phyloP scores from a whole-genome alignment of 2,113 vertebrate species.

The Microcebus murinus region DNA sequence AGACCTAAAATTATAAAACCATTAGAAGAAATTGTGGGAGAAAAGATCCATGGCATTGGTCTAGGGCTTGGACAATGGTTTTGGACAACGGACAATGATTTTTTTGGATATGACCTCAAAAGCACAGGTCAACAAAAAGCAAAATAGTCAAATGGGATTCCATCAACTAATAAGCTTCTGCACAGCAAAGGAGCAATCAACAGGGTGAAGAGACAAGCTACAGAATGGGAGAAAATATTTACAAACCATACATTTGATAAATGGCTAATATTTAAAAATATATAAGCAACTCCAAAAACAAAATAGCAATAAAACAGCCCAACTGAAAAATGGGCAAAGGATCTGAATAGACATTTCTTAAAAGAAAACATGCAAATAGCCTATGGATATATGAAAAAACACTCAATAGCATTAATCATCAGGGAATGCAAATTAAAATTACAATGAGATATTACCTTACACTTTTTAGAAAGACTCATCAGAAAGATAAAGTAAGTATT shows the following conservation, averaged over 20 bases:
- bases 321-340: not conserved
- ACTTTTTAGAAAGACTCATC: not conserved
- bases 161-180: not conserved
- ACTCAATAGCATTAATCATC: not conserved
- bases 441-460: not conserved
- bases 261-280: not conserved
- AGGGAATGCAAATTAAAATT: not conserved
- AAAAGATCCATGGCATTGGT: not conserved
- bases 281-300: not conserved
- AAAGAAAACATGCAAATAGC: not conserved
- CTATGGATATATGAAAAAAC: not conserved
- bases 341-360: not conserved
- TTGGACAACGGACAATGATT: not conserved
- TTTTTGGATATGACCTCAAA: not conserved
- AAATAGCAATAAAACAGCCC: not conserved
- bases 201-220: not conserved
- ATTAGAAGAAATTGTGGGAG: not conserved
- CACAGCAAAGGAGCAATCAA: not conserved
- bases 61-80: not conserved
- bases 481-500: not conserved
- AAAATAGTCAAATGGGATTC: not conserved
- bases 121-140: not conserved
- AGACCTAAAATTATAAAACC: not conserved
- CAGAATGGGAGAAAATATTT: not conserved
- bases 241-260: not conserved